Evolutionary conservation across 1,140 invertebrate species (phyloP), one percentile per base, ranked within the genome.

Genomic region (Orchesella cincta): DNA sequence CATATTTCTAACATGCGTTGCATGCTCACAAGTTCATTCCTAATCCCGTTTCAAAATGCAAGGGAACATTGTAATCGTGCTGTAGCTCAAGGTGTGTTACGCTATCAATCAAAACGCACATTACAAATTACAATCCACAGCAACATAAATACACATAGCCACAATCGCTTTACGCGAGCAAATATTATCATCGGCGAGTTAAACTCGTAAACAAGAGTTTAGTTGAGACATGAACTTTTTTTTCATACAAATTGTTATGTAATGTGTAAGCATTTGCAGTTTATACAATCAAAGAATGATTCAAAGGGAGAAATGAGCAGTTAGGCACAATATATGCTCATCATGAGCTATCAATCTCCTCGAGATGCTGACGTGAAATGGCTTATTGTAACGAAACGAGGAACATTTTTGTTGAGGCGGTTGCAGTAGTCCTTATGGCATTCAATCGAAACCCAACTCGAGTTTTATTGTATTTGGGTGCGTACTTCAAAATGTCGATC

Each of bases 1-100:
- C n/a, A n/a, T n/a, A n/a, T n/a, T n/a, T n/a, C n/a, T n/a, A n/a
- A n/a, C n/a, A n/a, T n/a, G n/a, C n/a, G n/a, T n/a, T n/a, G n/a
- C n/a, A n/a, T n/a, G n/a, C n/a, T n/a, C n/a, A n/a, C 54, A 57
- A 57, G 54, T 57, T 57, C 54, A 57, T 23, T 57, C 26, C n/a
- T 57, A 26, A 5, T n/a, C 12, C 26, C 26, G 26, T n/a, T n/a
- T 8, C 54, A 57, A 14, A 23, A 57, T 57, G 14, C 14, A 14
- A 23, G 3, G 12, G 54, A 23, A 18, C 14, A 26, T 26, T 57
- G 14, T 18, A 5, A 23, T 57, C 54, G 54, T 57, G 54, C 14
- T 57, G 54, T 57, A 16, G 12, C 26, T 57, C 54, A 57, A 57
- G 54, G 54, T 57, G 54, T 23, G 54, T 26, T n/a, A 57, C 14